Evolutionary conservation across 2,888 invertebrate species (phyloP).

Genomic region (Seladonia tumulorum): DNA sequence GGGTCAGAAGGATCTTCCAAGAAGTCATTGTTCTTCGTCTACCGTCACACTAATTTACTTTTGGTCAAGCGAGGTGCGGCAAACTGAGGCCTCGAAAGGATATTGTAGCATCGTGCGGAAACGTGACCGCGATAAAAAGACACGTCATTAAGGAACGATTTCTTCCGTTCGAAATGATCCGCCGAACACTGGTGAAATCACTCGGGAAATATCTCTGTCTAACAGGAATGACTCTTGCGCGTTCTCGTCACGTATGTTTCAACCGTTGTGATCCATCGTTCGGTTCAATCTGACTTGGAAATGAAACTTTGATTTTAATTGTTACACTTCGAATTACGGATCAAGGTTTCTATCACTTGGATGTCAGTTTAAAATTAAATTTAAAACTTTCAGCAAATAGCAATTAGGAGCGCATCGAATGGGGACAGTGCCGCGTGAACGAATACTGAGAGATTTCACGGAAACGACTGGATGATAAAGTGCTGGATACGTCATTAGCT

Average conservation of each 20-base stretch:
- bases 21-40: conserved; percentile 40
- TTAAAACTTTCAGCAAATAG: neutral
- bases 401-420: neutral
- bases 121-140: conserved; percentile 73
- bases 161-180: conserved; percentile 21
- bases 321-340: neutral
- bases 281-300: neutral
- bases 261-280: neutral
- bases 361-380: neutral
- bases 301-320: neutral
- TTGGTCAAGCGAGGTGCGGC: neutral
- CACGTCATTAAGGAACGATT: conserved; percentile 72
- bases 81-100: conserved; percentile 66
- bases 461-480: neutral
- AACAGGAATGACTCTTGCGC: neutral
- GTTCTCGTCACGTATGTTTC: neutral
- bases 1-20: conserved; percentile 25
- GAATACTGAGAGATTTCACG: neutral
- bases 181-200: neutral
- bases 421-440: neutral
- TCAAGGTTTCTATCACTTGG: neutral
- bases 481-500: neutral
- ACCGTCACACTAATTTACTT: conserved; percentile 31
- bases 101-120: conserved; percentile 79
- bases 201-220: neutral